These are phyloP conservation scores for Glaucomys volans DNA, from an alignment of 2,113 vertebrate genomes.

Conservation along the genomic window DNA sequence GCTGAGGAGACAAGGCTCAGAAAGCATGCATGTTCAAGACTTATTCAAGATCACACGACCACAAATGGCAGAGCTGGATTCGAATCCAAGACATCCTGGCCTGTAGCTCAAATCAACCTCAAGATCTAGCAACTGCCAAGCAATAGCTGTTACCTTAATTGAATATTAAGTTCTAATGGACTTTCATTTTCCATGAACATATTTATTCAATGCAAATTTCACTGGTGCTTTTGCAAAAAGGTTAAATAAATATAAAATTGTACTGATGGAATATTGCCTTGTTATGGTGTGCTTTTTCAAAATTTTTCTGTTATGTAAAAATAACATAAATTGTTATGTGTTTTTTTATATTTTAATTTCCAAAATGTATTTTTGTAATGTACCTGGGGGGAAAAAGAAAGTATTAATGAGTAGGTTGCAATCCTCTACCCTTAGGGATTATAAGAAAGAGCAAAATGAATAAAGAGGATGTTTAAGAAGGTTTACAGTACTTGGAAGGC, in stretches of 20 bases:
- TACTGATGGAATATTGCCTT: not conserved
- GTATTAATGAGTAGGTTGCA: not conserved
- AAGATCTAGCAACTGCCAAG: not conserved
- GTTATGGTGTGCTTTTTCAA: too few species aligned
- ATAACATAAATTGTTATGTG: too few species aligned
- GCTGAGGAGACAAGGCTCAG: not conserved
- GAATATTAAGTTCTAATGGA: conserved; percentile 8
- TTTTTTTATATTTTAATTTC: conserved; percentile 28
- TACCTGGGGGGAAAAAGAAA: not conserved
- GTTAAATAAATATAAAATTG: conserved; percentile 53
- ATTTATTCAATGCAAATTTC: conserved; percentile 52
- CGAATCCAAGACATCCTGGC: conserved; percentile 14
- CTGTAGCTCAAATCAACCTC: not conserved
- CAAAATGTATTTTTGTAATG: not conserved
- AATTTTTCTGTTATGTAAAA: too few species aligned
- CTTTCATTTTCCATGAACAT: conserved; percentile 15
- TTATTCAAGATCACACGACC: not conserved
- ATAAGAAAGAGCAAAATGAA: conserved; percentile 32
- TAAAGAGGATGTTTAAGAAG: not conserved
- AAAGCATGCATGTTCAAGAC: not conserved
- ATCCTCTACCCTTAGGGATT: not conserved
- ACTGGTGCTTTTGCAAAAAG: conserved; percentile 46
- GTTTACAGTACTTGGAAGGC: not conserved
- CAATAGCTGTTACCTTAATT: conserved; percentile 46
- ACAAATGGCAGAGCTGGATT: not conserved